These are phyloP conservation scores for Hydropotes inermis DNA, from an alignment of 2,113 vertebrate genomes.

Conservation along the genomic window DNA sequence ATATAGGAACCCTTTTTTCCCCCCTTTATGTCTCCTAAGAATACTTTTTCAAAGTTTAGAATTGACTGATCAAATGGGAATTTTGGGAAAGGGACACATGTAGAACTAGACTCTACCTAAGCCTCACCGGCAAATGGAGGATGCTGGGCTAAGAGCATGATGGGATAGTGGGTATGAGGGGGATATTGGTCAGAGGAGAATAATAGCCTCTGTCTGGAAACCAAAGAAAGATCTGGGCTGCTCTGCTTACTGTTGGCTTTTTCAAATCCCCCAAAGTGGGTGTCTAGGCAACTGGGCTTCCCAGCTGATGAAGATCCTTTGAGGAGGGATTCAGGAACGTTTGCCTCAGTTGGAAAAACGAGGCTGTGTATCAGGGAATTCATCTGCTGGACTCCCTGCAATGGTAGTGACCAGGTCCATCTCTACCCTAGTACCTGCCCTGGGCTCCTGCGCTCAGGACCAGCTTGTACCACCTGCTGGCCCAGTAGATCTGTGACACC, in stretches of 20 bases:
- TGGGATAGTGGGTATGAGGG: not conserved
- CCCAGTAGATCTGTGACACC: not conserved
- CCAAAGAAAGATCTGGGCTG: not conserved
- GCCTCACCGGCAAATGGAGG: not conserved
- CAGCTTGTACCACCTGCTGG: not conserved
- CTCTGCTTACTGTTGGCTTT: not conserved
- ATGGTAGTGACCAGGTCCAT: not conserved
- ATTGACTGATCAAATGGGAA: not conserved
- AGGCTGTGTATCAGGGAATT: not conserved
- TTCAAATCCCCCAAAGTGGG: not conserved
- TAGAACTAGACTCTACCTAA: not conserved
- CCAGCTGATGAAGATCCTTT: not conserved
- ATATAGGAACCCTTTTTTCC: not conserved
- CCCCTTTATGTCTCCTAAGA: not conserved
- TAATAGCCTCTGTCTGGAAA: not conserved
- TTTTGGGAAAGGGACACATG: not conserved
- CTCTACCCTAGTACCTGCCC: not conserved
- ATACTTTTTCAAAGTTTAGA: not conserved
- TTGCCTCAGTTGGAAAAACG: not conserved
- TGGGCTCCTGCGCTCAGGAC: not conserved
- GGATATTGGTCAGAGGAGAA: not conserved
- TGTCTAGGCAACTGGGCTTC: not conserved
- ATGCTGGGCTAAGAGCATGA: not conserved
- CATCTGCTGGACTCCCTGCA: not conserved
- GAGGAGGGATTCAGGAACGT: not conserved